A percentile compares a stretch with the other conserved stretches of the same genome.
Conservation (phyloP, 2,888 invertebrate species). For the Agonopterix arenella region DNA sequence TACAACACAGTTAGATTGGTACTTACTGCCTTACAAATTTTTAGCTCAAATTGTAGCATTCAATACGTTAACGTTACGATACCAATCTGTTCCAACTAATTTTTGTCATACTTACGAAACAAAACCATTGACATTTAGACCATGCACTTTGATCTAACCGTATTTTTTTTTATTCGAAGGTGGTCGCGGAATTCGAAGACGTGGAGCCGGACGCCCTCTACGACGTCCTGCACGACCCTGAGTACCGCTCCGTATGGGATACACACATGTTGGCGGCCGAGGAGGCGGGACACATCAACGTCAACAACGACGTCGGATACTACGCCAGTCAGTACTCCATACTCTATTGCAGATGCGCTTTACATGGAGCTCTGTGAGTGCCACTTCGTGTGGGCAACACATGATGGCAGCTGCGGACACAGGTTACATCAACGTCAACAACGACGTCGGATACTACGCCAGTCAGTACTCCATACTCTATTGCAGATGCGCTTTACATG, state of each 20-base stretch:
- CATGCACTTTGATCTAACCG: background rate
- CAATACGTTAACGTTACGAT: too few species aligned
- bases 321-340: constrained; percentile 86
- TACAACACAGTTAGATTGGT: too few species aligned
- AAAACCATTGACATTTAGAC: too few species aligned
- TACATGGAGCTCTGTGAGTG: constrained; percentile 84
- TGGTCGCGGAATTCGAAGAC: constrained; percentile 82
- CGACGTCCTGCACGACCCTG: constrained; percentile 94
- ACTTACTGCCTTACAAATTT: too few species aligned
- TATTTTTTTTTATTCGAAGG: constrained; percentile 27
- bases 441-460: constrained; percentile 95
- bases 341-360: too few species aligned
- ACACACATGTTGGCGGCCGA: constrained; percentile 90
- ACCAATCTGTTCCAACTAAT: background rate
- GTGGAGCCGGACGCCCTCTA: constrained; percentile 86
- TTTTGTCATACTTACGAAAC: too few species aligned
- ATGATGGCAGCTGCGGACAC: constrained; percentile 92
- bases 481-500: too few species aligned
- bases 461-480: constrained; percentile 75
- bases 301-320: constrained; percentile 95
- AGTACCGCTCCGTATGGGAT: constrained; percentile 89
- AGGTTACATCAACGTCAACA: constrained; percentile 93
- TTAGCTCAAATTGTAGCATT: too few species aligned
- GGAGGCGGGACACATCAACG: constrained; percentile 93
- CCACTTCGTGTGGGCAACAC: constrained; percentile 93